These are phyloP conservation scores for Autographa gamma DNA, from an alignment of 2,888 invertebrate genomes.

Conservation along the genomic window DNA sequence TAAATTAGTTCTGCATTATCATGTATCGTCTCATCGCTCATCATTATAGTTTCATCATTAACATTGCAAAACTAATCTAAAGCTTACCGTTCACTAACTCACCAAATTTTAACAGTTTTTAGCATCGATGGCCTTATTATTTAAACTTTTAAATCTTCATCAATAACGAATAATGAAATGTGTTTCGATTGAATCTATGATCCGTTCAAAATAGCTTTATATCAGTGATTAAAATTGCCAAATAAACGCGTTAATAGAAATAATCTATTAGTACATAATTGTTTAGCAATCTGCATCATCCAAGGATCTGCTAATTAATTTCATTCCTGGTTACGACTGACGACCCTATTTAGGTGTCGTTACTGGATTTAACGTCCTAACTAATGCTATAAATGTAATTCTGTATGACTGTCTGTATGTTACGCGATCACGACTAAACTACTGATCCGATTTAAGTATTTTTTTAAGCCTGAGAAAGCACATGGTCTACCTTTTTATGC, in stretches of 20 bases:
- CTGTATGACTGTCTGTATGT: no score
- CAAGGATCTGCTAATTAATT: no score
- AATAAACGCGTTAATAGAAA: neutral
- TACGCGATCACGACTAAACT: no score
- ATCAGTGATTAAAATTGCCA: no score
- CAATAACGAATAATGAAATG: neutral
- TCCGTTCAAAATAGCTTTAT: no score
- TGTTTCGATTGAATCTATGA: neutral
- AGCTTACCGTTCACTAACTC: neutral
- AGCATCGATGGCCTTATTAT: neutral
- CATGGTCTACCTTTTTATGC: no score
- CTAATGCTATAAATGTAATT: no score
- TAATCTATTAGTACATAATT: neutral
- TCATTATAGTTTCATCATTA: constrained; percentile 49
- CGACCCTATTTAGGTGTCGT: no score
- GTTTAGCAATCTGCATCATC: neutral
- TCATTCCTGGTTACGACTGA: no score
- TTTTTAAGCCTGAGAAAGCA: no score
- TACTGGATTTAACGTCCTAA: no score
- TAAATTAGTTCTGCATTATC: constrained; percentile 35
- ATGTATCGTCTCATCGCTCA: constrained; percentile 23
- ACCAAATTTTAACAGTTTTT: constrained; percentile 9
- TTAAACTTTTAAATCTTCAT: neutral
- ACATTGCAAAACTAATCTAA: constrained; percentile 50
- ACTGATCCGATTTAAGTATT: no score